A percentile compares a stretch with the other conserved stretches of the same genome.
These are phyloP conservation scores for Mesocentrotus franciscanus DNA, from an alignment of 53 echinoderm and acorn worm species.

Conservation along the genomic window DNA sequence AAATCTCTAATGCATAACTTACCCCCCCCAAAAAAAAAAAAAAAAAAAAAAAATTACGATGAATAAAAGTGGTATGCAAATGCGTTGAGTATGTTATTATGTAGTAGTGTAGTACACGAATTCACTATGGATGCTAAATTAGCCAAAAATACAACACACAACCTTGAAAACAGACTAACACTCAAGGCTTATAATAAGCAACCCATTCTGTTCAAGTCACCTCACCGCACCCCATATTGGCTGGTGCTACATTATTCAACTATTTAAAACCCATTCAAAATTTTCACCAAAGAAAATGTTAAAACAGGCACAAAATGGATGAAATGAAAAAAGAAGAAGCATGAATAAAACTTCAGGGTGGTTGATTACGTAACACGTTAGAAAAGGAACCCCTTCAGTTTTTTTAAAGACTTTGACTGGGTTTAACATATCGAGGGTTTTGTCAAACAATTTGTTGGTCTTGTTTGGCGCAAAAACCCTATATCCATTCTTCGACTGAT, in stretches of 20 bases:
- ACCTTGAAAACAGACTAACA: slow-evolving; percentile 1
- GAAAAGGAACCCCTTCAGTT: neutral
- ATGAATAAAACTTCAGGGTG: neutral
- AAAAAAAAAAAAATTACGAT: no score
- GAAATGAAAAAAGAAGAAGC: neutral
- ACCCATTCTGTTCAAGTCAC: neutral
- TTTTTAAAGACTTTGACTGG: neutral
- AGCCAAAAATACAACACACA: neutral
- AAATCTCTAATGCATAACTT: no score
- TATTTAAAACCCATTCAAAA: neutral
- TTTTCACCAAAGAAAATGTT: neutral
- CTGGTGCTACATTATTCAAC: slow-evolving; percentile 16
- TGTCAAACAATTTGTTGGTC: slow-evolving; percentile 19
- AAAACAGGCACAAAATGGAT: neutral
- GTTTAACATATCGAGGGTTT: slow-evolving; percentile 13
- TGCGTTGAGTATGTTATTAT: no score
- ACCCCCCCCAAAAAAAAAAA: no score
- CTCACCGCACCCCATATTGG: neutral
- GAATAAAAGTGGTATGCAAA: no score
- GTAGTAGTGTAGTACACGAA: no score
- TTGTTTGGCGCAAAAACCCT: neutral
- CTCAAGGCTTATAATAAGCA: neutral
- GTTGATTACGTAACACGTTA: neutral
- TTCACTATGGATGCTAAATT: no score
- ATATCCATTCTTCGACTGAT: neutral